These are phyloP conservation scores for Penaeus chinensis DNA, from an alignment of 1,140 invertebrate genomes.

Conservation along the genomic window DNA sequence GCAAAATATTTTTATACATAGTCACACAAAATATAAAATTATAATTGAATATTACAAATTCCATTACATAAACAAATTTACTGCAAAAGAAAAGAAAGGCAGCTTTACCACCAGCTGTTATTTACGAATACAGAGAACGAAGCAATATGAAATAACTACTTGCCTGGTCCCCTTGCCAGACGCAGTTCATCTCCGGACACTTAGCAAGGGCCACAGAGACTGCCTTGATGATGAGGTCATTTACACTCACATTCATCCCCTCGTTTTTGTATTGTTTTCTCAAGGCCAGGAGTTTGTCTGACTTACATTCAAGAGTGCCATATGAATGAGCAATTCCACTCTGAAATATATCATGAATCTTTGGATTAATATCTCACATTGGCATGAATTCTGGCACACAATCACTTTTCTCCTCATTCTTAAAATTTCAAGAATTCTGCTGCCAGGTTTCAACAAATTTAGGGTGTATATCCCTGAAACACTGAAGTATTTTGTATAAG, in stretches of 20 bases:
- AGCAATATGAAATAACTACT: neutral
- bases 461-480: too few species aligned
- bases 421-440: too few species aligned
- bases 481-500: too few species aligned
- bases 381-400: neutral
- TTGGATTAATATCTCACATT: too few species aligned
- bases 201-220: constrained; percentile 72
- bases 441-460: too few species aligned
- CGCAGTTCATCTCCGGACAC: constrained; percentile 75
- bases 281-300: constrained; percentile 71
- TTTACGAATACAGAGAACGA: neutral
- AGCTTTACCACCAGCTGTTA: too few species aligned
- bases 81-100: too few species aligned
- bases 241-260: constrained; percentile 74
- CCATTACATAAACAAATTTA: too few species aligned
- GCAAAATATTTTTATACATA: too few species aligned
- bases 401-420: too few species aligned
- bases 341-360: constrained; percentile 57
- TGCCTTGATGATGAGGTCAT: constrained; percentile 78
- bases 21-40: too few species aligned
- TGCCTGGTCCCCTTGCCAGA: constrained; percentile 71
- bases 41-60: too few species aligned
- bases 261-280: constrained; percentile 66
- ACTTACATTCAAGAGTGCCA: constrained; percentile 72
- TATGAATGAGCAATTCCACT: constrained; percentile 77